A percentile compares a stretch with the other conserved stretches of the same genome.
Evolutionary conservation across 1,140 invertebrate genomes (phyloP).

Genomic region (Drosophila ficusphila): DNA sequence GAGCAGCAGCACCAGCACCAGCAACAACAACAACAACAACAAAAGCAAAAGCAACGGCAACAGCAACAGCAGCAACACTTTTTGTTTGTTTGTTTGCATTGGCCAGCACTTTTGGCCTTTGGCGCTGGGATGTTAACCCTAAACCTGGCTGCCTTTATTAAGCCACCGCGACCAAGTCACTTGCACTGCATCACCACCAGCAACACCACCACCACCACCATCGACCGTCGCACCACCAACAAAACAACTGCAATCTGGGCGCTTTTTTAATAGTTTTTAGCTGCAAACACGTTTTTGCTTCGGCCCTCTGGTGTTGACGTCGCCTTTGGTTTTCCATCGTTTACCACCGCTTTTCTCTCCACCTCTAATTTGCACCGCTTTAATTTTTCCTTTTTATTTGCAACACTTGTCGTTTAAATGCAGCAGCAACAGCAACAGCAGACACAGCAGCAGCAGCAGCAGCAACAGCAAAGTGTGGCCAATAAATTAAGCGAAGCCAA

Average conservation of each 20-base stretch:
- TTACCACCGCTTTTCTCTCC: conserved; percentile 10
- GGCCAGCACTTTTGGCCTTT: conserved; percentile 79
- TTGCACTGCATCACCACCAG: conserved; percentile 35
- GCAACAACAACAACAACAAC: conserved; percentile 29
- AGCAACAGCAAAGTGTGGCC: conserved; percentile 67
- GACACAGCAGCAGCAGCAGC: conserved; percentile 19
- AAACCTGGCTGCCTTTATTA: conserved; percentile 76
- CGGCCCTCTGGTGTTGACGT: conserved; percentile 69
- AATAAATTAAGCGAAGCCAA: conserved; percentile 74
- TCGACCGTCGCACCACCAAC: conserved; percentile 10
- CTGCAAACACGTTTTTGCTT: conserved; percentile 69
- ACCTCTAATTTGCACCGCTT: conserved; percentile 71
- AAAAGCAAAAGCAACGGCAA: conserved; percentile 38
- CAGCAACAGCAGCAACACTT: conserved; percentile 36
- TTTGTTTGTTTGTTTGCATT: conserved; percentile 76
- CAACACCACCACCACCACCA: conserved; percentile 31
- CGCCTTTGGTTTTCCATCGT: conserved; percentile 44
- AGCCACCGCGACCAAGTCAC: conserved; percentile 66
- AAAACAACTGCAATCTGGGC: conserved; percentile 54
- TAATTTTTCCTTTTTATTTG: conserved; percentile 81
- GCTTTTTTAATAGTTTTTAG: conserved; percentile 60
- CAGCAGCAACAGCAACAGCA: conserved; percentile 36
- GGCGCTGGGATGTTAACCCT: conserved; percentile 70
- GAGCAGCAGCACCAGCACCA: conserved; percentile 44
- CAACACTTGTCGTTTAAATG: conserved; percentile 82